Evolutionary conservation across 2,797 vertebrate genomes (phyloP), one percentile per base, ranked within the genome.

Genomic region (Octomys mimax): DNA sequence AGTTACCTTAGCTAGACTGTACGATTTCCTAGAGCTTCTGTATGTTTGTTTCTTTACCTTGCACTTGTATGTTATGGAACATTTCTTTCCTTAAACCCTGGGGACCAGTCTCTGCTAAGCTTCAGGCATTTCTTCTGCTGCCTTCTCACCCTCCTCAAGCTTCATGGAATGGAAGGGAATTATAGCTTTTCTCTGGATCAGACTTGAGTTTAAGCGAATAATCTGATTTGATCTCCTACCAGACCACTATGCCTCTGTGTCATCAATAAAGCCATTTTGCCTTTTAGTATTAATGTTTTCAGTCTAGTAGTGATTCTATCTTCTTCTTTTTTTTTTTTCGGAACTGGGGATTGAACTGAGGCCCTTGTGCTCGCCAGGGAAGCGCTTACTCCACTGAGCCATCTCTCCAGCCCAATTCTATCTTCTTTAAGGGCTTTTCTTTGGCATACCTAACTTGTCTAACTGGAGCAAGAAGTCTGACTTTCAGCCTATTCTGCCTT

Each of bases 281-380:
- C 80, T 87, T 59, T 87, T 87, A 49, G 59, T 78, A 61, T 93
- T 82, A 59, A 82, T 82, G n/a, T 64, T 62, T 75, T 82, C 68
- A 82, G 36, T 88, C 64, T n/a, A 82, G 31, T 64, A 64, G 12
- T 46, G 88, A 42, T 66, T 88, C 33, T 64, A 62, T n/a, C 26
- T 71, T 64, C 54, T 73, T 71, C 42, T 42, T 42, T 4, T 42
- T 42, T 42, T 42, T 42, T 42, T 42, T 42, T 42, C 42, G 5
- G 42, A 42, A 42, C 42, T 5, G 5, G 42, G 42, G 42, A 42
- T 42, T 42, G 42, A 42, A 42, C 42, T 42, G 42, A 42, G 42
- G 42, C 42, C 42, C 42, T 42, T 42, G 3, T 6, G 4, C 42
- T 42, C 5, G 42, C 42, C 42, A 42, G 42, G 42, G 42, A 42